These are phyloP conservation scores for Tolypeutes matacus DNA, from an alignment of 2,797 vertebrate genomes.

Conservation along the genomic window DNA sequence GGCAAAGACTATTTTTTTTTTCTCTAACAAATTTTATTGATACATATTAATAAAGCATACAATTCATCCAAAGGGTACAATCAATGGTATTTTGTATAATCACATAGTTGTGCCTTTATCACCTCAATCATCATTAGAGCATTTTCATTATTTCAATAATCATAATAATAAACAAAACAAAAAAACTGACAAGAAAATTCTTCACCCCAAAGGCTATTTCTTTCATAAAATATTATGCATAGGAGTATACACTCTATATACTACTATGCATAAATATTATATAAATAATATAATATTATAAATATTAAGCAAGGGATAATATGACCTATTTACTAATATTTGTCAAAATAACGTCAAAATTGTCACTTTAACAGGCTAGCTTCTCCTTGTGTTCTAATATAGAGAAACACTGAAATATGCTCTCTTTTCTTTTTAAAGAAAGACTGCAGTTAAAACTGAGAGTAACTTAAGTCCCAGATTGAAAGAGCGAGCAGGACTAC, in stretches of 20 bases:
- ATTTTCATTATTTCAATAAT: too few species aligned
- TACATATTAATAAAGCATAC: too few species aligned
- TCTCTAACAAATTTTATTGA: too few species aligned
- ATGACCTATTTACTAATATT: constrained; percentile 65
- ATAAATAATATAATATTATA: not conserved
- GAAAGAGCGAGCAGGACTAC: not conserved
- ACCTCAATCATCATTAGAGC: too few species aligned
- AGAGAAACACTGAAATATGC: not conserved
- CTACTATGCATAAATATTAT: too few species aligned
- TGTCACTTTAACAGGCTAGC: not conserved
- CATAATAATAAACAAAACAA: too few species aligned
- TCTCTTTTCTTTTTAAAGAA: not conserved
- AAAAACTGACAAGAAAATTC: too few species aligned
- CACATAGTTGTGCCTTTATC: too few species aligned
- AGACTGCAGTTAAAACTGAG: not conserved
- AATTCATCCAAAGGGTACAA: too few species aligned
- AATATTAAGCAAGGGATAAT: constrained; percentile 74
- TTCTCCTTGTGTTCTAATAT: not conserved
- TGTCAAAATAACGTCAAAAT: constrained; percentile 35
- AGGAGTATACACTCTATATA: not conserved
- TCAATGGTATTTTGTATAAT: too few species aligned
- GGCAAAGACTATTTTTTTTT: not conserved
- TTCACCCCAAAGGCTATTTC: not conserved
- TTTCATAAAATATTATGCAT: not conserved
- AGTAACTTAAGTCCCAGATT: not conserved